Evolutionary conservation across 2,113 vertebrate genomes (phyloP).

Genomic region (Trematocara zebra): DNA sequence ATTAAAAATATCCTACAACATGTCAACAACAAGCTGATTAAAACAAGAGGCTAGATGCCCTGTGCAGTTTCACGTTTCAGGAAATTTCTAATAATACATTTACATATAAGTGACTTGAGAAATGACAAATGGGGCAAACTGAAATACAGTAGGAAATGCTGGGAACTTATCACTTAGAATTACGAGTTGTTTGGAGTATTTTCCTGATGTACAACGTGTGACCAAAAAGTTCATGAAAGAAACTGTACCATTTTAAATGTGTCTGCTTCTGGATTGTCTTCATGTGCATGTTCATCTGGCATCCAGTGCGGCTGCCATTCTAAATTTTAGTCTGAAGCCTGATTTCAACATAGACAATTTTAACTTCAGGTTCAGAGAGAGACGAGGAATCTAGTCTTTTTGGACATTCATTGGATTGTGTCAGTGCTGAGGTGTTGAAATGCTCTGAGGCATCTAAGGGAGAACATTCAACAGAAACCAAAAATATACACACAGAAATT

Average conservation of each 20-base stretch:
- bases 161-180: neutral
- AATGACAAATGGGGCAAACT: neutral
- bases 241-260: neutral
- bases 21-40: neutral
- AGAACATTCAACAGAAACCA: neutral
- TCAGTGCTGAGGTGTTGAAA: neutral
- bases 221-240: neutral
- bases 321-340: neutral
- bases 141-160: neutral
- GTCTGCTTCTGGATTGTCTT: neutral
- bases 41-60: neutral
- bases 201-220: neutral
- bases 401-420: neutral
- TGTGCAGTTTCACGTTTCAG: neutral
- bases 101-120: neutral
- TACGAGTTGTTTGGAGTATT: neutral
- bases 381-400: neutral
- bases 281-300: neutral
- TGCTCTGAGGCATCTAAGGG: neutral
- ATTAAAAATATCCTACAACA: neutral
- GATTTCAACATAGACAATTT: neutral
- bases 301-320: neutral
- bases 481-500: neutral
- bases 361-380: neutral
- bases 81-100: neutral